Conservation (phyloP, 2,797 vertebrate genomes). For the Helostoma temminkii region DNA sequence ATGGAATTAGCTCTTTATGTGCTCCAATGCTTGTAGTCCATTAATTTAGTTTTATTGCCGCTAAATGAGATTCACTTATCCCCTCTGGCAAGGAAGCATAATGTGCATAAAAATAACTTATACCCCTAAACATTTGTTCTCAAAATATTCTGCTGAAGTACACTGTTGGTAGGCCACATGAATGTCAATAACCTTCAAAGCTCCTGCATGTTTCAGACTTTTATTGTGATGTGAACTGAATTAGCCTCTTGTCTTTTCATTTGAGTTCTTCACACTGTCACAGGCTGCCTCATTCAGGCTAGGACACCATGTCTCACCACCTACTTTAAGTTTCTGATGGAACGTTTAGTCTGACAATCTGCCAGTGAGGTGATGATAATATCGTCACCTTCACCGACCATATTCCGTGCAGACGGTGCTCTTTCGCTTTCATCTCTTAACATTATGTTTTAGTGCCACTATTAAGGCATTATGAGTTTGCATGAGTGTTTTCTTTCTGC, state of each 20-base stretch:
- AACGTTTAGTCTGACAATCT: slow-evolving; percentile 69
- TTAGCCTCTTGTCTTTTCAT: slow-evolving; percentile 9
- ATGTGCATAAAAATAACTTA: slow-evolving; percentile 86
- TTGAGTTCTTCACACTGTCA: slow-evolving; percentile 50
- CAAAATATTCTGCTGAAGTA: slow-evolving; percentile 75
- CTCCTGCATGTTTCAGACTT: slow-evolving; percentile 46
- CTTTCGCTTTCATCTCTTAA: slow-evolving; percentile 68
- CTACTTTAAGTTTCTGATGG: slow-evolving; percentile 61
- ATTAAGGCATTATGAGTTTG: slow-evolving; percentile 68
- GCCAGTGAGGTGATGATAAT: slow-evolving; percentile 70
- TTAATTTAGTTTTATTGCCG: slow-evolving; percentile 89
- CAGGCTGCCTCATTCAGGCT: slow-evolving; percentile 20
- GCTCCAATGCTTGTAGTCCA: slow-evolving; percentile 84
- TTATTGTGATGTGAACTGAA: slow-evolving; percentile 45
- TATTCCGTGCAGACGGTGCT: slow-evolving; percentile 46
- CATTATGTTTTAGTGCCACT: slow-evolving; percentile 77
- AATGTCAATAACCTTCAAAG: slow-evolving; percentile 76
- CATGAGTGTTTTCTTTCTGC: slow-evolving; percentile 56
- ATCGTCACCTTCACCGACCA: slow-evolving; percentile 80
- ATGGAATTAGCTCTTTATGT: slow-evolving; percentile 85
- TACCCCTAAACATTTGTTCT: slow-evolving; percentile 83
- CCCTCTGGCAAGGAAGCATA: slow-evolving; percentile 81
- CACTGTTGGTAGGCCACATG: slow-evolving; percentile 57
- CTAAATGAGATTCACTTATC: slow-evolving; percentile 86
- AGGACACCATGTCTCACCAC: slow-evolving; percentile 61